Conservation (phyloP, 2,797 vertebrate species). For the Sphenopsis melanotis region DNA sequence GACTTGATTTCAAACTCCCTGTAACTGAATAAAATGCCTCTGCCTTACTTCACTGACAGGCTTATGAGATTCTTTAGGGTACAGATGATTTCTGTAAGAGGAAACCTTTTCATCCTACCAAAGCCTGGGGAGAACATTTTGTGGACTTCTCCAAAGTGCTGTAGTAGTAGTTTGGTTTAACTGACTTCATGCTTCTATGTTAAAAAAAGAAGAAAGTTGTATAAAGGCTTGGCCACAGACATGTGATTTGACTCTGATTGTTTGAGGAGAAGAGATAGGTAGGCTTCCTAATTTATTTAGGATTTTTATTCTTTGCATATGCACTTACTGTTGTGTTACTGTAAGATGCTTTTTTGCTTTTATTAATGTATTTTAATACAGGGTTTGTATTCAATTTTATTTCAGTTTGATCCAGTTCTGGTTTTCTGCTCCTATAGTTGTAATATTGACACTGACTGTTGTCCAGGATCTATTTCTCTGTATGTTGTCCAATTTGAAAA, state of each 20-base stretch:
- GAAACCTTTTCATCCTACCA: background rate
- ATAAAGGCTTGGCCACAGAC: background rate
- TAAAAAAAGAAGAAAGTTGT: background rate
- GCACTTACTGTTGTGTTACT: background rate
- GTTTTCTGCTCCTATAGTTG: background rate
- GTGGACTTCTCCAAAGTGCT: background rate
- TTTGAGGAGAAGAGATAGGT: background rate
- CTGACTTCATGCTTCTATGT: background rate
- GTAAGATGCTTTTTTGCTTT: background rate
- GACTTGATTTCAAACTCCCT: background rate
- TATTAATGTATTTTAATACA: background rate
- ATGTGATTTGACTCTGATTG: background rate
- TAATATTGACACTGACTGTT: background rate
- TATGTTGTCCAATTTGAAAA: background rate
- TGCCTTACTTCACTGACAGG: background rate
- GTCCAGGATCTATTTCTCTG: background rate
- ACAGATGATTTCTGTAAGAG: background rate
- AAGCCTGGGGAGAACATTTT: background rate
- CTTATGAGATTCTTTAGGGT: background rate
- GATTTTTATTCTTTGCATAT: background rate
- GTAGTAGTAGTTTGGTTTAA: background rate
- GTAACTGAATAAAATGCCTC: background rate
- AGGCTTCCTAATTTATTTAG: background rate
- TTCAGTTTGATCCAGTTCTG: background rate
- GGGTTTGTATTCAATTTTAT: background rate